Conservation (phyloP, 2,797 vertebrate genomes). For the Antennarius maculatus region DNA sequence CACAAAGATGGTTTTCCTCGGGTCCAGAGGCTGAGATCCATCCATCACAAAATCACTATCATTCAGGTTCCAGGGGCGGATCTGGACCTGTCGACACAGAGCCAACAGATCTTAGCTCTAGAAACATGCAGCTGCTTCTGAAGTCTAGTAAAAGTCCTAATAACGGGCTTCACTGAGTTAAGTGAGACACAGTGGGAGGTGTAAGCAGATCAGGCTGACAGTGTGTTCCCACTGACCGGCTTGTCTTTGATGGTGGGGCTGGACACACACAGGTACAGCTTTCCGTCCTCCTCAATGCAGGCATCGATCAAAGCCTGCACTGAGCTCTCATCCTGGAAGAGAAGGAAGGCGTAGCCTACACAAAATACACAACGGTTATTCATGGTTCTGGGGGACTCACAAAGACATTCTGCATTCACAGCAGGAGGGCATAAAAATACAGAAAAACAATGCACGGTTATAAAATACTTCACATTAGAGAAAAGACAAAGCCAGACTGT, state of each 20-base stretch:
- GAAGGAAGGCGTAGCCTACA: slow-evolving; percentile 96
- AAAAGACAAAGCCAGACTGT: slow-evolving; percentile 12
- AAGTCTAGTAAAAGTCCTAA: slow-evolving; percentile 24
- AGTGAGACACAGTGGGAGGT: not conserved
- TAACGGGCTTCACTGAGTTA: slow-evolving; percentile 2
- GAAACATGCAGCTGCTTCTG: not conserved
- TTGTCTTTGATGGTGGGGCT: slow-evolving; percentile 99
- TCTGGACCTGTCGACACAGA: slow-evolving; percentile 89
- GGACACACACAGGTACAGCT: slow-evolving; percentile 97
- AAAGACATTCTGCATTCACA: slow-evolving; percentile 37
- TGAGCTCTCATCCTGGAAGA: slow-evolving; percentile 99
- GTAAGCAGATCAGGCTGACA: not conserved
- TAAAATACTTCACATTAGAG: slow-evolving; percentile 28
- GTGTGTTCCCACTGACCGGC: slow-evolving; percentile 84
- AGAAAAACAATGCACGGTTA: slow-evolving; percentile 24
- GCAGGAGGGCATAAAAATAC: slow-evolving; percentile 38
- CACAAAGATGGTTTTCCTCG: slow-evolving; percentile 99
- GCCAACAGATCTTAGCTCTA: slow-evolving; percentile 18
- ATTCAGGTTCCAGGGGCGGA: slow-evolving; percentile 99
- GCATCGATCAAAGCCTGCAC: slow-evolving; percentile 99
- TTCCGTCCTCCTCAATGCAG: slow-evolving; percentile 98
- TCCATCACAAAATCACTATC: slow-evolving; percentile 99
- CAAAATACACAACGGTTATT: slow-evolving; percentile 42
- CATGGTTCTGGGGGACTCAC: slow-evolving; percentile 27
- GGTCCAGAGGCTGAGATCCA: slow-evolving; percentile 97